Base-by-base conservation (phyloP, 2,113 vertebrate genomes). In the Rhabdornis inornatus region DNA sequence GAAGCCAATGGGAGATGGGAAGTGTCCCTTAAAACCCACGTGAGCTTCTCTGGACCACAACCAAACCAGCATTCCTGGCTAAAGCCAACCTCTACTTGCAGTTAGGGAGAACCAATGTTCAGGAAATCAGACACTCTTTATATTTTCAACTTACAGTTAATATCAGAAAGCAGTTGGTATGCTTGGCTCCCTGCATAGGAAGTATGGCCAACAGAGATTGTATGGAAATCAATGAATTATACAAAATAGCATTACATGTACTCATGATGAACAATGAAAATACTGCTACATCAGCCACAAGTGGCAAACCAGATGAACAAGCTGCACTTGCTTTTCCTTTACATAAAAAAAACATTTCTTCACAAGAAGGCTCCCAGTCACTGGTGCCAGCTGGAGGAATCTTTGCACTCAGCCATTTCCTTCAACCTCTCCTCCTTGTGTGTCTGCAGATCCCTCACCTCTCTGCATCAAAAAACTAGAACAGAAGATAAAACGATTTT, bases 221-320 rank as follows among this genome's bases (percentile, higher is more conserved):
- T 83, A 86, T 60, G 68, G 40, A 94, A 94, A 96, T 78, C 64
- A 56, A 60, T 55, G 6, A 88, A 75, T 79, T 92, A 77, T 78
- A 72, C 77, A 89, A 96, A 96, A 94, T 20, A 87, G 37, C 37
- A 93, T 91, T 87, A 90, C 91, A 37, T 83, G 22, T 37, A 28
- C 14, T 52, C 28, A 11, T 1, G 19, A 78, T 74, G 71, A 74
- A 45, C 0, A 0, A 22, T 83, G 28, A 39, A 91, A 86, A 78
- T 82, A 47, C 28, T 89, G 65, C 40, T 71, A 39, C 69, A 83
- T 30, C 42, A 86, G 31, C 28, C 16, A 1, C 40, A 63, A 83
- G 64, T 49, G 59, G 60, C 12, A 64, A 95, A 89, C 79, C 30
- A 75, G 94, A 75, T 42, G 64, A 94, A 87, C 83, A 42, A 78